Percentiles rank a stretch among this genome's conserved stretches.
phyloP scores from a whole-genome alignment of 2,888 invertebrate genomes.

The Ectemnius cavifrons region DNA sequence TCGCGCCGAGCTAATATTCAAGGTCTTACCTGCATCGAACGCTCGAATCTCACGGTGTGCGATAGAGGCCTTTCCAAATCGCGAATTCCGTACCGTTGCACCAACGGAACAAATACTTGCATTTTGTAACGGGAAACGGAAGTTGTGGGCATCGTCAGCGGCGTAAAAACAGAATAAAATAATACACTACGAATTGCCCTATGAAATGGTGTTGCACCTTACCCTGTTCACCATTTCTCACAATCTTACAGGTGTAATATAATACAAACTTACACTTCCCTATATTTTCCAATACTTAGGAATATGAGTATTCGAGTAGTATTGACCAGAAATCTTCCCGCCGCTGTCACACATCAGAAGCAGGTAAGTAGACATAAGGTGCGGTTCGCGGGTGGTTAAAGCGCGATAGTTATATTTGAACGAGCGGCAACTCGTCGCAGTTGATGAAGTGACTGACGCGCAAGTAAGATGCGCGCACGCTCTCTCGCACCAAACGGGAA shows the following conservation, averaged over 20 bases:
- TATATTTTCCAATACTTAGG: too few species aligned
- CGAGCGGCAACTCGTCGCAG: slow-evolving; percentile 39
- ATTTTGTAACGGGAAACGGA: too few species aligned
- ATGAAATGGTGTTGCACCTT: too few species aligned
- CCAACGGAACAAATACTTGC: too few species aligned
- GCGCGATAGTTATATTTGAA: slow-evolving; percentile 48
- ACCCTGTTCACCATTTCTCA: too few species aligned
- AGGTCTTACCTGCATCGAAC: slow-evolving; percentile 48
- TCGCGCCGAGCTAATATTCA: slow-evolving; percentile 44
- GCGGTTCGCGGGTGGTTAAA: slow-evolving; percentile 8
- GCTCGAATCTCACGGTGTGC: slow-evolving; percentile 19
- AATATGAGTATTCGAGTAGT: too few species aligned
- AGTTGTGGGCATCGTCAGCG: too few species aligned
- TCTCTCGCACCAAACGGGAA: slow-evolving; percentile 59
- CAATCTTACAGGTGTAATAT: too few species aligned
- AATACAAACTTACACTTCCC: too few species aligned
- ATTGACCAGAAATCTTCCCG: too few species aligned
- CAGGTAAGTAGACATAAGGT: not conserved
- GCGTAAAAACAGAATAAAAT: too few species aligned
- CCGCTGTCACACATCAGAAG: not conserved
- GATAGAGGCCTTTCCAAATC: slow-evolving; percentile 31
- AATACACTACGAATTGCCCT: too few species aligned
- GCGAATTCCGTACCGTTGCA: not conserved
- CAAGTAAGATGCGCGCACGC: slow-evolving; percentile 64
- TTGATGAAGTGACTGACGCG: slow-evolving; percentile 61